Conservation (phyloP, 2,113 vertebrate genomes). For the Mustelus asterias region DNA sequence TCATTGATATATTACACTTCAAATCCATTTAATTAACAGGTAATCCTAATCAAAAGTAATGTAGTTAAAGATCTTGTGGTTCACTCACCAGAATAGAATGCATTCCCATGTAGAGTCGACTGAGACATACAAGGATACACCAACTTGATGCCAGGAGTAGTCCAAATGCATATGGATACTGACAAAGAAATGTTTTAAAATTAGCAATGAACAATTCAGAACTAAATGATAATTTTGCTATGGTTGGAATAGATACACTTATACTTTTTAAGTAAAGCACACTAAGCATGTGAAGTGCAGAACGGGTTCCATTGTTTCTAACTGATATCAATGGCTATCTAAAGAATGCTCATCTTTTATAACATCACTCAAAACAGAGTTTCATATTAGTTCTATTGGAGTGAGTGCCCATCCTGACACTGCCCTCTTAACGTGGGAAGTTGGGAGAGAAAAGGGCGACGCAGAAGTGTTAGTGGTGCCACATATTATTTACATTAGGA, state of each 20-base stretch:
- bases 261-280: neutral
- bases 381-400: neutral
- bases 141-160: conserved; percentile 75
- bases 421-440: neutral
- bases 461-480: neutral
- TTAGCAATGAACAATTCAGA: neutral
- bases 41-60: neutral
- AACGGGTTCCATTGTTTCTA: neutral
- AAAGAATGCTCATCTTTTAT: neutral
- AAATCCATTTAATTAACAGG: neutral
- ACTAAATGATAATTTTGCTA: neutral
- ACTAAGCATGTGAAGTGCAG: neutral
- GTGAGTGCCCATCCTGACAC: neutral
- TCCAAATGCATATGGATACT: conserved; percentile 80
- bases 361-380: neutral
- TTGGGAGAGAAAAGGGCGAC: neutral
- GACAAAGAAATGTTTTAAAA: conserved; percentile 40
- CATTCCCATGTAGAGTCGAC: conserved; percentile 98
- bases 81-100: conserved; percentile 88
- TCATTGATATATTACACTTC: neutral
- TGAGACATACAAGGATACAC: conserved; percentile 87
- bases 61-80: neutral
- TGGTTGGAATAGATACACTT: neutral
- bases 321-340: neutral
- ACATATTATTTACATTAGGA: neutral